These are phyloP conservation scores for Microcebus tavaratra DNA, from an alignment of 2,113 vertebrate species.

Conservation along the genomic window DNA sequence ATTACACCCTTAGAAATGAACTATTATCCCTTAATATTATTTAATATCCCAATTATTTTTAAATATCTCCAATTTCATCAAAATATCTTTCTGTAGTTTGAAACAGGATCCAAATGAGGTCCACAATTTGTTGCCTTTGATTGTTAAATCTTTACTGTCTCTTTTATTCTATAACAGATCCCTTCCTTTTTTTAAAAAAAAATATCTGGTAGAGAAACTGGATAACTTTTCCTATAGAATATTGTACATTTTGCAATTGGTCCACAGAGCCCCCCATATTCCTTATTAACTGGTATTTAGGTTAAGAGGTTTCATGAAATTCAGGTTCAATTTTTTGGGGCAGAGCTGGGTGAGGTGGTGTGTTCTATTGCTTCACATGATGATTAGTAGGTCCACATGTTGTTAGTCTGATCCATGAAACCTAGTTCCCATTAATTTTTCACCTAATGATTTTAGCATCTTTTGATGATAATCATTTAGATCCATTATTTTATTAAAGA, in stretches of 20 bases:
- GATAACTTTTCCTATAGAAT: neutral
- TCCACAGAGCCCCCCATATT: neutral
- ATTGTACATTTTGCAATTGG: neutral
- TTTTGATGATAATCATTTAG: neutral
- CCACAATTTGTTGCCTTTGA: neutral
- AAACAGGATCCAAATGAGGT: neutral
- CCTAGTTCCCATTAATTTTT: neutral
- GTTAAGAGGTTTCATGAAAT: neutral
- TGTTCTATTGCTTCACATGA: neutral
- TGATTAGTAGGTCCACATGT: neutral
- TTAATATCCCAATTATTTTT: neutral
- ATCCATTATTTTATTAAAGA: neutral
- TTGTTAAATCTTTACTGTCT: neutral
- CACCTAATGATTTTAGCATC: neutral
- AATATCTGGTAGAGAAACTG: neutral
- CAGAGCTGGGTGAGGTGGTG: neutral
- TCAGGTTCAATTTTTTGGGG: neutral
- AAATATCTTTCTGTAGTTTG: neutral
- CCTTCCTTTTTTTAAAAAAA: neutral
- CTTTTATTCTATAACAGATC: neutral
- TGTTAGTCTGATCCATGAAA: neutral
- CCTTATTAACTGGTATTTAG: neutral
- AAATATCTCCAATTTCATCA: neutral
- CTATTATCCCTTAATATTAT: neutral
- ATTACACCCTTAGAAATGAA: neutral